Base-by-base conservation (phyloP, 2,113 vertebrate genomes). In the Chaenocephalus aceratus region DNA sequence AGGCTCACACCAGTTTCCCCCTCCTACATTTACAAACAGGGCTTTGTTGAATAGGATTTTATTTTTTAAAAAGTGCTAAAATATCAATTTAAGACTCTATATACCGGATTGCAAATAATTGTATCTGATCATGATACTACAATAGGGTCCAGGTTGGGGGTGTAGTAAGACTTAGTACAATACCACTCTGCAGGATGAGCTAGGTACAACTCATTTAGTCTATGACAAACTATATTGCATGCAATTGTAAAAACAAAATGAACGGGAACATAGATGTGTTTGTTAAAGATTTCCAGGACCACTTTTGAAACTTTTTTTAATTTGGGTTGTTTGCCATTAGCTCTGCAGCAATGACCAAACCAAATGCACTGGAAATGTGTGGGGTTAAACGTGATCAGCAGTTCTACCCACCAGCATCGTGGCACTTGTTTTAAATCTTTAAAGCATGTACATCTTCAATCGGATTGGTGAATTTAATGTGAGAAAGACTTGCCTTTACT, bases 291-390 rank as follows among this genome's bases (percentile, higher is more conserved):
- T 13, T 45, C 60, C 45, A 54, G 23, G 51, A 34, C 30, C 0
- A 30, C 30, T 76, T 67, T 84, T 59, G 75, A 10, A 61, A 41
- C 21, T n/a, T 63, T 61, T 64, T 52, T 72, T 78, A 59, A 69
- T 16, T 58, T 56, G 26, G n/a, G 67, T 76, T 84, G 73, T 9
- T 70, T 49, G 34, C n/a, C 2, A 16, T 72, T 80, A 52, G 16
- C 4, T 62, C 8, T 72, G 61, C 9, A 3, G 12, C 54, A 51
- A 5, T 1, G 0, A 77, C 54, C 44, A 10, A 54, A 79, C 48
- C 26, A 66, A 74, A 77, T 85, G 75, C 78, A 76, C 82, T 86
- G 51, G 8, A n/a, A n/a, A n/a, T n/a, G n/a, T n/a, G n/a, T n/a
- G n/a, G n/a, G n/a, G n/a, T n/a, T n/a, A n/a, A n/a, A 41, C 48